Evolutionary conservation across 2,888 invertebrate genomes (phyloP), one percentile per base, ranked within the genome.

Genomic region (Elaeidobius kamerunicus): DNA sequence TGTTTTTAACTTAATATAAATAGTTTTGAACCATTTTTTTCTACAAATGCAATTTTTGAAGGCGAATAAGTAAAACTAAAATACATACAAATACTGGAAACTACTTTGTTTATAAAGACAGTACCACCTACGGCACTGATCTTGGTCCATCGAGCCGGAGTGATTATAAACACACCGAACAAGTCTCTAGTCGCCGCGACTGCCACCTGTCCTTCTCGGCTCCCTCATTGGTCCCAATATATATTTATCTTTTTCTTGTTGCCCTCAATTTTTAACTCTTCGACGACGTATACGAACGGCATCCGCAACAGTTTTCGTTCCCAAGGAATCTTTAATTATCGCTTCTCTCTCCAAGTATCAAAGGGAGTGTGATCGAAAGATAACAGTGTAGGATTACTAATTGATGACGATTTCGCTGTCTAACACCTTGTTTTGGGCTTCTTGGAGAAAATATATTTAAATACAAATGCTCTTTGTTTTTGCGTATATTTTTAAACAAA

Each of bases 111-210:
- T n/a, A n/a, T n/a, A n/a, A n/a, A n/a, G n/a, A n/a, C n/a, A n/a
- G n/a, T n/a, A n/a, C n/a, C 11, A 30, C 4, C 43, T 18, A 35
- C 56, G 52, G 39, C 56, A 52, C 52, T 56, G 56, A 52, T 32
- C 48, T 44, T 36, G 56, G 52, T 51, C 55, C 55, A 55, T 46
- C 18, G 41, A n/a, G n/a, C 41, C 28, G 44, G 45, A 43, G 52
- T 47, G 52, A 56, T 56, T 56, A 56, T 44, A 48, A 56, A 53
- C 53, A 53, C 53, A 48, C 43, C 42, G 45, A 56, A 52, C 56
- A 56, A 48, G 55, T 56, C 48, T 27, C 30, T 23, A 39, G 52
- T 23, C 56, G 42, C 56, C 38, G 43, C 48, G 52, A 48, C 48
- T 56, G 56, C 56, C 56, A 56, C 56, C 56, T 56, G 56, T 56